Evolutionary conservation across 2,888 invertebrate genomes (phyloP).

Genomic region (Agrotis exclamationis): DNA sequence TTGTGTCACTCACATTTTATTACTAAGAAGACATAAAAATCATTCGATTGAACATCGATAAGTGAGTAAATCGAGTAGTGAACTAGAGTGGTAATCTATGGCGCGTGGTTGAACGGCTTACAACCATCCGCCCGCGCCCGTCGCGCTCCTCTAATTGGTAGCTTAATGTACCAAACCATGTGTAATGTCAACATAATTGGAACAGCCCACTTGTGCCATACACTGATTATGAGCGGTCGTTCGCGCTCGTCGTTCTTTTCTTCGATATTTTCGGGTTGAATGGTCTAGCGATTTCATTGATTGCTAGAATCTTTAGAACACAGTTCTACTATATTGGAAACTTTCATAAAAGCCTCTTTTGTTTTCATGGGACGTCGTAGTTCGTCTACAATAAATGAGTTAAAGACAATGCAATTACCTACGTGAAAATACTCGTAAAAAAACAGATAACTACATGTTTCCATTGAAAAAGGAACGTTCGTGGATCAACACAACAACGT

Average conservation of each 20-base stretch:
- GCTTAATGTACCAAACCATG: slow-evolving; percentile 71
- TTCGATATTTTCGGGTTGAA: slow-evolving; percentile 21
- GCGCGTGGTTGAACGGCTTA: slow-evolving; percentile 63
- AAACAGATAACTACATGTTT: background rate
- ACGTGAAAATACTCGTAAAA: slow-evolving; percentile 38
- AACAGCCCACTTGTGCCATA: slow-evolving; percentile 60
- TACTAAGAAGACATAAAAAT: slow-evolving; percentile 47
- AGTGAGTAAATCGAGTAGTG: slow-evolving; percentile 70
- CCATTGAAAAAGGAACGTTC: slow-evolving; percentile 1
- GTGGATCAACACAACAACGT: slow-evolving; percentile 2
- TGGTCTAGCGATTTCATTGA: slow-evolving; percentile 17
- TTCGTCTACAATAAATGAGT: slow-evolving; percentile 34
- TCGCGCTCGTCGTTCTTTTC: slow-evolving; percentile 29
- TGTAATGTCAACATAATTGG: slow-evolving; percentile 70
- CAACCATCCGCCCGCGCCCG: slow-evolving; percentile 29
- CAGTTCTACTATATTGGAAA: slow-evolving; percentile 12
- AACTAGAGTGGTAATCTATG: slow-evolving; percentile 68
- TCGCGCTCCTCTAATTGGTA: slow-evolving; percentile 61
- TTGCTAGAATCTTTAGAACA: slow-evolving; percentile 13
- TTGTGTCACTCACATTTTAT: slow-evolving; percentile 29
- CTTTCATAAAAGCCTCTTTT: slow-evolving; percentile 15
- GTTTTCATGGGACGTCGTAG: slow-evolving; percentile 22
- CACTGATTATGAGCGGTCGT: slow-evolving; percentile 57
- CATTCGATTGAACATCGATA: slow-evolving; percentile 41
- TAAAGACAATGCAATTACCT: slow-evolving; percentile 34